Evolutionary conservation across 2,888 invertebrate species (phyloP), one percentile per base, ranked within the genome.

Genomic region (Cacoxenus indagator): DNA sequence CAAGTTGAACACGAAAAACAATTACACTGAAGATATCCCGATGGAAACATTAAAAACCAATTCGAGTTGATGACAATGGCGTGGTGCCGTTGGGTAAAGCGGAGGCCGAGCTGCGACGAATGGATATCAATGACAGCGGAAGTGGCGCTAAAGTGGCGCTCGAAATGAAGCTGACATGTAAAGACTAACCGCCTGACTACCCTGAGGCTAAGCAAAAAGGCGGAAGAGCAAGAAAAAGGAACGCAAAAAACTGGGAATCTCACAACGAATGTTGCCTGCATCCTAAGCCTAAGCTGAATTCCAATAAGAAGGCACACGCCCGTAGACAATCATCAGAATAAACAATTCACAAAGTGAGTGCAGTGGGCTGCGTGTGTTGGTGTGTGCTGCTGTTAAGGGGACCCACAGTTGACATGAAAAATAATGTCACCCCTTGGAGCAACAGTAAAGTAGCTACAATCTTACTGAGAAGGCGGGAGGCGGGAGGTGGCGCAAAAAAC

Each of bases 31-130:
- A 87, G 83, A 84, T 87, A 87, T 87, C 87, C 87, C 87, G 80
- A 80, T 84, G 87, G 87, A 86, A 86, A 86, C 87, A 87, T 87
- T 87, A 87, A 87, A 87, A 87, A 86, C 87, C 87, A 87, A 87
- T 87, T 87, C 86, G 84, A 84, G 77, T 84, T 87, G 87, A 86
- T 86, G 86, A 86, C 85, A 85, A 84, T 84, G 81, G 80, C 75
- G 57, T 11, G 46, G 19, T 17, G 22, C 43, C 11, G 8, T 14
- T 31, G 29, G n/a, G 2, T n/a, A 9, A 11, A 22, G 51, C 26
- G 54, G 19, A 4, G 24, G 2, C 46, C 19, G 46, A 2, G 46
- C n/a, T n/a, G n/a, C 54, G 22, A 26, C 54, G 24, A n/a, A 11
- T 54, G 22, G 14, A 4, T 57, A 57, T 29, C 57, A 57, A 29